Base-by-base conservation (phyloP, 2,888 invertebrate species). In the Sphaerophoria rueppellii region DNA sequence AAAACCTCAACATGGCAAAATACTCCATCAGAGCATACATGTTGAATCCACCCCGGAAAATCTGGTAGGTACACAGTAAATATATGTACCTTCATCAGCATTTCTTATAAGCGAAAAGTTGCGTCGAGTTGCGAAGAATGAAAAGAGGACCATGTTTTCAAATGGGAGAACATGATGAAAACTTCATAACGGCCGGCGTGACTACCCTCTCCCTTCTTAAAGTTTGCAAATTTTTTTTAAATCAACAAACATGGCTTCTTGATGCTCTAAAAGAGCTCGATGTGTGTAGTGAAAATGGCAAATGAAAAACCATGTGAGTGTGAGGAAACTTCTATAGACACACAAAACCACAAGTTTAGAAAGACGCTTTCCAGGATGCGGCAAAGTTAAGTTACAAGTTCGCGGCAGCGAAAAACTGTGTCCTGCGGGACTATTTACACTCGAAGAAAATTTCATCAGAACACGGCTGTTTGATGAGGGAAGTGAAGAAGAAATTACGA, bases 1-100 rank as follows among this genome's bases (percentile, higher is more conserved):
- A 43, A 46, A 14, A 7, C 43, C 37, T 46, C 58, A 40, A 55
- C 54, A 50, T 11, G 32, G 32, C 12, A 40, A 16, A n/a, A 40
- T 11, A 60, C 3, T 43, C 7, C 35, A 14, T 12, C 37, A 50
- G 40, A 46, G 24, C 73, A 67, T 78, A 71, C 67, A 83, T 83
- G 82, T 71, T 71, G 79, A 83, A 79, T 75, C 79, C 82, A 79
- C 78, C 82, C 74, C 82, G 71, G 71, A 75, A 79, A 48, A 79
- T 54, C 46, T 60, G 60, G 55, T 24, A 24, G 60, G 55, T 24
- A 24, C 67, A 50, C 48, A 37, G 63, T 74, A 74, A 63, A 78
- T 81, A 76, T 43, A 78, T 81, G 72, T 43, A 9, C 2, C 6
- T 9, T 3, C 16, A 5, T 6, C 60, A 6, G 7, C 7, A 24